phyloP scores from a whole-genome alignment of 2,888 invertebrate genomes.

The Apodemia duryi region DNA sequence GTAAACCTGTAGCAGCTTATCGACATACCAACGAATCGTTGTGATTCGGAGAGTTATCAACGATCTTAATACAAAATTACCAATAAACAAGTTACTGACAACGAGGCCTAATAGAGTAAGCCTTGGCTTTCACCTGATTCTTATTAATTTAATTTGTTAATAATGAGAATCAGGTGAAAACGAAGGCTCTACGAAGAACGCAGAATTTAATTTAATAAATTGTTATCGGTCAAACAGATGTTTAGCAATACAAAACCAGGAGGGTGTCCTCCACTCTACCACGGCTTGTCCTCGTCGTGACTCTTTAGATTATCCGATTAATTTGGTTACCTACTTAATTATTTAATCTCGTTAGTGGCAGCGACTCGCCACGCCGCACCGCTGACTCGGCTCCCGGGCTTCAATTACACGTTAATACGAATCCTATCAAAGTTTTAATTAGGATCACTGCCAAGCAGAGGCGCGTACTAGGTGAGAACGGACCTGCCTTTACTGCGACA shows the following conservation, averaged over 20 bases:
- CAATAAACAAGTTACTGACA: no score
- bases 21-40: no score
- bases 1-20: no score
- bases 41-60: no score
- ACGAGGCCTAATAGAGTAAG: no score
- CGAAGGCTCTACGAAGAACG: no score
- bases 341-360: conserved; percentile 37
- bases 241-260: background rate
- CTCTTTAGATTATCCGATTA: conserved; percentile 42
- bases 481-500: no score
- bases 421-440: conserved; percentile 9
- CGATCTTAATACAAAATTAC: no score
- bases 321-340: conserved; percentile 38
- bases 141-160: no score
- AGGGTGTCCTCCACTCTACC: background rate
- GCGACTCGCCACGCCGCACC: background rate
- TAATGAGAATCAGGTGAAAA: no score
- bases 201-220: background rate
- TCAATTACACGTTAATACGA: conserved; percentile 9
- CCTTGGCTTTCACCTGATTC: no score
- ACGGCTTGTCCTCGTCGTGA: background rate
- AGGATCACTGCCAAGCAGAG: background rate
- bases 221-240: background rate
- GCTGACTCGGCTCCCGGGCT: background rate
- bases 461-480: conserved; percentile 4